Evolutionary conservation across 1,140 invertebrate genomes (phyloP).

Genomic region (Zaprionus nigranus): DNA sequence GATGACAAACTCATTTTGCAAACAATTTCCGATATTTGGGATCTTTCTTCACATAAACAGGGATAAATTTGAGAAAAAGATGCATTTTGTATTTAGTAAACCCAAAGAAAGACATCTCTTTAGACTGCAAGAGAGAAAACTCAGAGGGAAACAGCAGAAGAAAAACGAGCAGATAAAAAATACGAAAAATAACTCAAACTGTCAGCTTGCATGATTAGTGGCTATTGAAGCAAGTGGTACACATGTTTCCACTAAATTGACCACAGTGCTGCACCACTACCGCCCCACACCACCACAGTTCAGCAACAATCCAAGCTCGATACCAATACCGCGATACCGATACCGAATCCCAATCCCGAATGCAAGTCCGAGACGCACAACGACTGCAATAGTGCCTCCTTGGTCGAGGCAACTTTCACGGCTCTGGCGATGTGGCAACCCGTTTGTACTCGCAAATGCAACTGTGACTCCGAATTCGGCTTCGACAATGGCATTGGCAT

Average conservation of each 20-base stretch:
- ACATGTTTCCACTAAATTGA: slow-evolving; percentile 42
- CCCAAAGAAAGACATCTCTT: not conserved
- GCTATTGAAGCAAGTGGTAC: slow-evolving; percentile 25
- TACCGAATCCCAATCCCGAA: not conserved
- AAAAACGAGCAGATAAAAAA: not conserved
- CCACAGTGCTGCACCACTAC: not conserved
- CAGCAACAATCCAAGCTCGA: not conserved
- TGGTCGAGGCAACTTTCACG: slow-evolving; percentile 40
- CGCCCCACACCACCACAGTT: not conserved
- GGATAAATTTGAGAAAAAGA: too few species aligned
- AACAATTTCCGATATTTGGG: too few species aligned
- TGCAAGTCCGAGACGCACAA: not conserved
- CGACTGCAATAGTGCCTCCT: not conserved
- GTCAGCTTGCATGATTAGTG: slow-evolving; percentile 31
- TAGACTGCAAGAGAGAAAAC: not conserved
- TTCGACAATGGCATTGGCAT: not conserved
- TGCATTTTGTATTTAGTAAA: too few species aligned
- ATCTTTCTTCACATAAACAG: too few species aligned
- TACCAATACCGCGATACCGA: too few species aligned
- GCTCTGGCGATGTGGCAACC: slow-evolving; percentile 14
- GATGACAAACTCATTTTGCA: too few species aligned
- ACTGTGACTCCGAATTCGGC: slow-evolving; percentile 6
- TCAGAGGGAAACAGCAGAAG: not conserved
- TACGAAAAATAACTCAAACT: slow-evolving; percentile 4
- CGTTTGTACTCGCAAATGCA: slow-evolving; percentile 15